A percentile compares a stretch with the other conserved stretches of the same genome.
Conservation (phyloP, 2,797 vertebrate genomes). For the Todus mexicanus region DNA sequence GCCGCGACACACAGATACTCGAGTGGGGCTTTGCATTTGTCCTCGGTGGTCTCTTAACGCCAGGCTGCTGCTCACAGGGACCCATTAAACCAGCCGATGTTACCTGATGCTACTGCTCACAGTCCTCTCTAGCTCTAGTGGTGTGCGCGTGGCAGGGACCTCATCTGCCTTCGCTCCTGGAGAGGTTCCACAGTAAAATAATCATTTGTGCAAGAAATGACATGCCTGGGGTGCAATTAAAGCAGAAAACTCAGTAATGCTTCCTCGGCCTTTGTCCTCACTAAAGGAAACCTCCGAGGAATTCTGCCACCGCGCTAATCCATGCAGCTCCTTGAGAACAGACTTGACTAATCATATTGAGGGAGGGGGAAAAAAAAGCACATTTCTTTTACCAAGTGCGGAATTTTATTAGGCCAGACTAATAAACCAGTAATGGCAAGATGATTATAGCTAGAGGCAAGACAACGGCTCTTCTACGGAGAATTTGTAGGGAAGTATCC, state of each 20-base stretch:
- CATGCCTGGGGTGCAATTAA: background rate
- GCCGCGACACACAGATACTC: background rate
- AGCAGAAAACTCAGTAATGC: background rate
- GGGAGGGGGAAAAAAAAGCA: background rate
- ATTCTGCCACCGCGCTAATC: background rate
- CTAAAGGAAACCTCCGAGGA: background rate
- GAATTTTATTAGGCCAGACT: slow-evolving; percentile 42
- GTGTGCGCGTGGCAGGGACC: background rate
- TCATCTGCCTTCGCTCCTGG: background rate
- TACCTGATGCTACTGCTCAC: background rate
- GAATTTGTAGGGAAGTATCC: background rate
- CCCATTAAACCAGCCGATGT: background rate
- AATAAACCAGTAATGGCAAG: slow-evolving; percentile 5
- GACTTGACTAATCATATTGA: background rate
- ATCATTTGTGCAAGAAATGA: background rate
- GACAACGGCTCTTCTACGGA: background rate
- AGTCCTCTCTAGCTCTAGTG: background rate
- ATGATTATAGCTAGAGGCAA: slow-evolving; percentile 32
- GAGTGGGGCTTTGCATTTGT: background rate
- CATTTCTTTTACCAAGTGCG: background rate
- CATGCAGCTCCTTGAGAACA: background rate
- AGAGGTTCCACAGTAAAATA: background rate
- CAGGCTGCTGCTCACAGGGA: background rate
- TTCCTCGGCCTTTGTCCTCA: slow-evolving; percentile 3
- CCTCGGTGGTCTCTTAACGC: background rate